Base-by-base conservation (phyloP, 2,797 vertebrate species). In the Sebastolobus altivelis region DNA sequence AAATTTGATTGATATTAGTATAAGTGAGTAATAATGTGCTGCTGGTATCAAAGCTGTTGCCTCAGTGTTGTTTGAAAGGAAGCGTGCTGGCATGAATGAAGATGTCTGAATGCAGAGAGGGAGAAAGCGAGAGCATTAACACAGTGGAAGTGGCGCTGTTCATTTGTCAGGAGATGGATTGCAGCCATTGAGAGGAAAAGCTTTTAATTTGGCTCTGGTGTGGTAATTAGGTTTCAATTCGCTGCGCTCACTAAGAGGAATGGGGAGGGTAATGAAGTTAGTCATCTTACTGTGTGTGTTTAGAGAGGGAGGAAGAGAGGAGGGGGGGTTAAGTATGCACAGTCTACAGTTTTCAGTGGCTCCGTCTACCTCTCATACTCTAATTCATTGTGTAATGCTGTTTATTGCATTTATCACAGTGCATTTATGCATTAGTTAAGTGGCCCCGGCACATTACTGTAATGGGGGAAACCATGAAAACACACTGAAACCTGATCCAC, bases 391-490 rank as follows among this genome's bases (percentile, higher is more conserved):
- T 93, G 86, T 93, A 94, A 94, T 94, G 92, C 83, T 94, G 93
- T 95, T 95, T 94, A 95, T 94, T 94, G 90, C 35, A 75, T 85
- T 83, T 92, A 95, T 94, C 93, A 87, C 84, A 79, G 92, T 92
- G 90, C 95, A 94, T 94, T 94, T 91, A 91, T 95, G 92, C 95
- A 96, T 96, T 96, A 89, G 93, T 97, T 95, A 97, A 97, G 96
- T 97, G 96, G 96, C 90, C 89, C 92, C 85, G 91, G 96, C 96
- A 96, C 97, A 97, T 98, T 97, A 97, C 95, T 94, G 95, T 97
- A 97, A 97, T 97, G 96, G 97, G 95, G 95, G 95, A 95, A 94
- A 94, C 94, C 96, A 96, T 97, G 96, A 97, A 97, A 97, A 97
- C 96, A 96, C 74, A 82, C 81, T 90, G 97, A 96, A 97, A 98